Evolutionary conservation across 2,888 invertebrate genomes (phyloP), one percentile per base, ranked within the genome.

Genomic region (Lasioglossum zephyrum): DNA sequence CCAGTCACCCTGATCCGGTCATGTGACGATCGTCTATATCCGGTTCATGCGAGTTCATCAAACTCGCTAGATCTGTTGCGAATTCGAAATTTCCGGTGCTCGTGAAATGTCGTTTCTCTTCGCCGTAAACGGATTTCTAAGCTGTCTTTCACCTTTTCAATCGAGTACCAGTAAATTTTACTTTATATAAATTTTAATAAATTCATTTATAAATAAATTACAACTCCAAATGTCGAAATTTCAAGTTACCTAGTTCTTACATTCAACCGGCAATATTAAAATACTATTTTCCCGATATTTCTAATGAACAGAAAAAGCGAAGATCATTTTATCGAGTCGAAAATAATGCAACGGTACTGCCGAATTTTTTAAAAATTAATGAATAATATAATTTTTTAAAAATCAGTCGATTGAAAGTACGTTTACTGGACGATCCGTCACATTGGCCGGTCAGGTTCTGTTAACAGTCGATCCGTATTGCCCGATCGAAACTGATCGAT

Each of bases 1-100:
- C 82, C 41, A 31, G 76, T 73, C 79, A 49, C 80, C 84, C 89
- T 85, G 76, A 83, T 81, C 72, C 60, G 82, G 73, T 76, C 78
- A 79, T 81, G 73, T 73, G 79, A 78, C 84, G 77, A 84, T 77
- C 75, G 73, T 86, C 69, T 81, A 76, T 31, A 31, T 31, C 79
- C 73, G 82, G 88, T 81, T 53, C 49, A 22, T 53, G 49, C 49
- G 49, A 22, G 49, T 78, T 77, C 74, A 73, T 73, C 53, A 47
- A 75, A 57, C 60, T 16, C 26, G 31, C 36, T 31, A 31, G 31
- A 31, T 31, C 31, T 49, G 18, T 26, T 0, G n/a, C 11, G 16
- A 44, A 41, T 44, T 60, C 26, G 16, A 26, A 60, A n/a, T 13
- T 13, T 8, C 8, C 53, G 31, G 26, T 63, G 31, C 60, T 63